Evolutionary conservation across 2,113 vertebrate genomes (phyloP), one percentile per base, ranked within the genome.

Genomic region (Sphyrna mokarran): DNA sequence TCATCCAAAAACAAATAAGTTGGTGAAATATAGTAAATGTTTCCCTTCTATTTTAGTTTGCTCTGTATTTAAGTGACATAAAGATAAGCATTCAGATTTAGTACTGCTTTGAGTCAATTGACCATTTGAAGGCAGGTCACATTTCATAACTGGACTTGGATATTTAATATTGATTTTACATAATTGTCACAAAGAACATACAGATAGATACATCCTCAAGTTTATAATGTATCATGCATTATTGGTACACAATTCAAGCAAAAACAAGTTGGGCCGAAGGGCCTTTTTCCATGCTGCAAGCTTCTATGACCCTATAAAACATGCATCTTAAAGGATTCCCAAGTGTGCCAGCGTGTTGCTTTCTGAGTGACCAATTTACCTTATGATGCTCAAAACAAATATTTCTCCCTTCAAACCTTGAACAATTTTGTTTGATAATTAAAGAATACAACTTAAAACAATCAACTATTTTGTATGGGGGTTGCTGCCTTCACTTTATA

Each of bases 301-400:
- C 3, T 4, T 54, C 48, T 3, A 54, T 54, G 48, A 54, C 48
- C 4, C 48, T 54, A 54, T 54, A 54, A 54, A 48, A 26, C 63
- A 70, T 9, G 18, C 29, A 5, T 95, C 69, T 54, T 43, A 72
- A 33, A 93, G 26, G n/a, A 26, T 23, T 72, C 18, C 72, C 29
- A 40, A 29, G 23, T 94, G 68, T 72, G 68, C 63, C 68, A 66
- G 23, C 13, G 26, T 95, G 68, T 72, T 95, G 37, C 40, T 72
- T 48, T 72, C 54, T 40, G n/a, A 94, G n/a, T 94, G 91, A 94
- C 66, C 91, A 94, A 16, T 63, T 93, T 43, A 69, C 68, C n/a
- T 26, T 90, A 54, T n/a, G 29, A n/a, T 90, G 7, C 58, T 26
- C 94, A 54, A 3, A 72, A 4, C 40, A 54, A 13, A 23, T 95